Base-by-base conservation (phyloP, 2,888 invertebrate genomes). In the Mesoligia furuncula region DNA sequence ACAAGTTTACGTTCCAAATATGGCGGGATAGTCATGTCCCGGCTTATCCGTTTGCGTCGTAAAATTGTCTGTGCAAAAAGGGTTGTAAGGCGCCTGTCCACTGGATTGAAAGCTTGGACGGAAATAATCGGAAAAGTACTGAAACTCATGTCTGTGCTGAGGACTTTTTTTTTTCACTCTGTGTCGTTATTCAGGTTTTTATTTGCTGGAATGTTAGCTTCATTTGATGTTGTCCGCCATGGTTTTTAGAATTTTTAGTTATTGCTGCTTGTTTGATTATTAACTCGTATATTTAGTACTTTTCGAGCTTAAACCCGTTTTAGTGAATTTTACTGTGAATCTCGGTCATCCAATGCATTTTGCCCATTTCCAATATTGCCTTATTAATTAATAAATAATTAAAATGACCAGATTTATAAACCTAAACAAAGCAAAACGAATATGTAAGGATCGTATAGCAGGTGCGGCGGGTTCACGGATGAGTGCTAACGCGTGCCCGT, bases 1-100 rank as follows among this genome's bases (percentile, higher is more conserved):
- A 74, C 36, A 75, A 70, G 62, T 75, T 75, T 73, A 75, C 51
- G 66, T 75, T 45, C 45, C 51, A 68, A 86, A 84, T 78, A 78
- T 75, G 73, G 80, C 73, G 68, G 74, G n/a, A 69, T 73, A 79
- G 84, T 86, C 73, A 86, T 84, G 80, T 86, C 62, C 70, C 15
- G 4, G 84, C 73, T 84, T 84, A 84, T 84, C 84, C 64, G 84
- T 2, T 59, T 9, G 59, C 61, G 39, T 75, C 86, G 80, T 84
- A 84, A 84, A 86, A 79, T 72, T 59, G 72, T 65, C 66, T 45
- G 59, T 24, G 62, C 64, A 45, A 86, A 86, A 84, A 80, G 80
- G 86, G 66, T 84, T 84, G 54, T 62, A 83, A 39, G 86, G 66
- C 48, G 64, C 6, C n/a, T 48, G 70, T 51, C 84, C 86, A 84